Evolutionary conservation across 2,888 invertebrate species (phyloP).

Genomic region (Acleris emargana): DNA sequence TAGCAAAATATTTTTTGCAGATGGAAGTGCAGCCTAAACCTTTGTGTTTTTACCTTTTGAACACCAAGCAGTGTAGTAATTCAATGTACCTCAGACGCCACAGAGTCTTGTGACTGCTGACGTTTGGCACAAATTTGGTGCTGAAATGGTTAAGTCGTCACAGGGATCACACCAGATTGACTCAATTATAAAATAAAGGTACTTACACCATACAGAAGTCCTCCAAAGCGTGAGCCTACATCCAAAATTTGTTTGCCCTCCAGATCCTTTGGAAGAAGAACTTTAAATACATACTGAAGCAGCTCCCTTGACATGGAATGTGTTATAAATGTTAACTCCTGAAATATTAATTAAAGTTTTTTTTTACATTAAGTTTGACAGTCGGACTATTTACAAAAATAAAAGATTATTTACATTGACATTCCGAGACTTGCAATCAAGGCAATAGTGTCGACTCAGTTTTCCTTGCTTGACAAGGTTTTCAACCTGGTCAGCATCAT

Average conservation of each 20-base stretch:
- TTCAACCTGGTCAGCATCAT: constrained; percentile 86
- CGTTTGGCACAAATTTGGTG: too few species aligned
- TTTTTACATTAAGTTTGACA: background rate
- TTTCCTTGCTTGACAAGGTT: constrained; percentile 62
- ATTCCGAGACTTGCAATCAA: constrained; percentile 68
- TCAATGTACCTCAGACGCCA: too few species aligned
- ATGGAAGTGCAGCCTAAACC: too few species aligned
- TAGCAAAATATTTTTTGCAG: too few species aligned
- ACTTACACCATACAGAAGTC: constrained; percentile 87
- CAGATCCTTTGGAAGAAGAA: constrained; percentile 84
- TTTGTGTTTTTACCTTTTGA: too few species aligned
- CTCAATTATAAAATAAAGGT: background rate
- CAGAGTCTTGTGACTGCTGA: too few species aligned
- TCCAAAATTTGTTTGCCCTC: constrained; percentile 85
- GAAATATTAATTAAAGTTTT: constrained; percentile 41
- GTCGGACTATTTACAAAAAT: background rate
- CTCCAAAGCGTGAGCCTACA: constrained; percentile 88
- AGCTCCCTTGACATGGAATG: constrained; percentile 86
- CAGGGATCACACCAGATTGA: too few species aligned
- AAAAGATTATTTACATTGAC: constrained; percentile 51
- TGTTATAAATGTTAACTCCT: constrained; percentile 84
- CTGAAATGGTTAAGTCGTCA: too few species aligned
- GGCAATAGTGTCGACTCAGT: constrained; percentile 65
- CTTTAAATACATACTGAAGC: constrained; percentile 85
- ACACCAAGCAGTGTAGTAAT: too few species aligned